Conservation (phyloP, 2,888 invertebrate species). For the Xanthorhoe spadicearia region DNA sequence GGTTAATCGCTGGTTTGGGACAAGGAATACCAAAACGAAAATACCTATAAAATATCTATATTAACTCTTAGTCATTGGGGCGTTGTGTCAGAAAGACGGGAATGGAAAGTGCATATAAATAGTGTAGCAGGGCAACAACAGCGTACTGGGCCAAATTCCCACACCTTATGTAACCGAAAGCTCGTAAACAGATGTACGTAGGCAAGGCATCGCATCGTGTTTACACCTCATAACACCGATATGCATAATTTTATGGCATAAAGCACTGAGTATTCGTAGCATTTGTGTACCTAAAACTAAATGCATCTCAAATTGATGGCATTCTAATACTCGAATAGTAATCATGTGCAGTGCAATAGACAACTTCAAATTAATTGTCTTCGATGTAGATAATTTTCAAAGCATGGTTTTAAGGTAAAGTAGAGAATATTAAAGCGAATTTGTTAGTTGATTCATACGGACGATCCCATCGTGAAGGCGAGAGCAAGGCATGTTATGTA, state of each 20-base stretch:
- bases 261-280: conserved; percentile 21
- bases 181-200: conserved; percentile 73
- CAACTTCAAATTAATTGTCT: conserved; percentile 11
- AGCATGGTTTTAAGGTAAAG: too few relatives aligned
- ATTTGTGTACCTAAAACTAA: conserved; percentile 13
- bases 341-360: not conserved
- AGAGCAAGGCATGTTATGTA: conserved; percentile 34
- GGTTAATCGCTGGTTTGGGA: conserved; percentile 42
- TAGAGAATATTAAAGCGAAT: not conserved
- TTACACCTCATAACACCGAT: conserved; percentile 53
- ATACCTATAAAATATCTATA: conserved; percentile 34
- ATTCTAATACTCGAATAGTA: conserved; percentile 1
- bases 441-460: conserved; percentile 12
- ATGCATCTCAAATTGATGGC: conserved; percentile 19
- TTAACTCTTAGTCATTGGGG: conserved; percentile 69
- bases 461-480: conserved; percentile 38
- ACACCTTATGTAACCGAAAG: conserved; percentile 67
- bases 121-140: conserved; percentile 55
- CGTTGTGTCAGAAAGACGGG: conserved; percentile 69
- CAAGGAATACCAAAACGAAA: conserved; percentile 41
- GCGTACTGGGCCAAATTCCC: conserved; percentile 66
- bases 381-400: not conserved
- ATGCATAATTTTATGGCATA: conserved; percentile 43
- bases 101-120: conserved; percentile 79
- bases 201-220: conserved; percentile 53